These are phyloP conservation scores for Manis crassicaudata DNA, from an alignment of 2,797 vertebrate species.

Conservation along the genomic window DNA sequence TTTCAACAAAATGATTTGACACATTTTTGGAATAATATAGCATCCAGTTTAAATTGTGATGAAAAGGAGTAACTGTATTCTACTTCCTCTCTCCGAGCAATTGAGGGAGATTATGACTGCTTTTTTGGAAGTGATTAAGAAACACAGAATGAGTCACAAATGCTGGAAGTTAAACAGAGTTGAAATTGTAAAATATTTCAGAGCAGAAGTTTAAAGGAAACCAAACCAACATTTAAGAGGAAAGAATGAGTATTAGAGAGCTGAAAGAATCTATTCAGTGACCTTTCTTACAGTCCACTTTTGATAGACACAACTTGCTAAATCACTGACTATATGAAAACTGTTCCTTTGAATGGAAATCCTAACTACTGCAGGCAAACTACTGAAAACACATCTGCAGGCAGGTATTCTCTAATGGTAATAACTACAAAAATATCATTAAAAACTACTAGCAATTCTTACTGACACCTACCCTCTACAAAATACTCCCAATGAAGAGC, in stretches of 20 bases:
- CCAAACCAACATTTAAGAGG: constrained; percentile 39
- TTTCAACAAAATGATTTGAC: constrained; percentile 42
- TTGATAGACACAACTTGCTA: background rate
- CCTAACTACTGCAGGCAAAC: background rate
- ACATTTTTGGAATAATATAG: constrained; percentile 10
- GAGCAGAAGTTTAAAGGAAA: constrained; percentile 68
- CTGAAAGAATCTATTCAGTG: background rate
- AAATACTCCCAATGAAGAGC: background rate
- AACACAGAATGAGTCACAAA: constrained; percentile 68
- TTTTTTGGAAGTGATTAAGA: constrained; percentile 67
- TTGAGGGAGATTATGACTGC: constrained; percentile 55
- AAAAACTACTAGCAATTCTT: background rate
- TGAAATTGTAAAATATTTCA: constrained; percentile 62
- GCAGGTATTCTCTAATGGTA: background rate
- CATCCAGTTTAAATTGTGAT: constrained; percentile 50
- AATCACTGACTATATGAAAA: background rate
- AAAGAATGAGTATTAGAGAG: background rate
- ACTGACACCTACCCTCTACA: background rate
- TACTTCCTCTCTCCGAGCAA: constrained; percentile 48
- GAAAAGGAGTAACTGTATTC: constrained; percentile 37
- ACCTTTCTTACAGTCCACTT: background rate
- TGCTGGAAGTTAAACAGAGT: constrained; percentile 43
- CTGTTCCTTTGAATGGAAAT: background rate
- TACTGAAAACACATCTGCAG: background rate
- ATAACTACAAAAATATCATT: background rate